Evolutionary conservation across 1,140 invertebrate genomes (phyloP), one percentile per base, ranked within the genome.

Genomic region (Listronotus oregonensis): DNA sequence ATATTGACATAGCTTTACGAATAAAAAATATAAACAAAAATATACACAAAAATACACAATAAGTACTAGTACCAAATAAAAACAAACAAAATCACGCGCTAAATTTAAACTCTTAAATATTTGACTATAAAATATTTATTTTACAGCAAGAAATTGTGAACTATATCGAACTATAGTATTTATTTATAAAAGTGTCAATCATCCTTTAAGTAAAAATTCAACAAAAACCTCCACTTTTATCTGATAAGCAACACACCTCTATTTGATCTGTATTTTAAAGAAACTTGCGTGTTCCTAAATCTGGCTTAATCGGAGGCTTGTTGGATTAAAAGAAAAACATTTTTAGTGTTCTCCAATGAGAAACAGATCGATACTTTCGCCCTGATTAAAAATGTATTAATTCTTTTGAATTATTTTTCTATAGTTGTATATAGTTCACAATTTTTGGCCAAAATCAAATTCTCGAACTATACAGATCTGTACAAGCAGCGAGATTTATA

Each of bases 1-100:
- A 57, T 65, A 65, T 65, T 65, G 63, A 65, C 63, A 58, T 65
- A 65, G 54, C 61, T 52, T 65, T 46, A 65, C 15, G 27, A 65
- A 65, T 51, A 40, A 58, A 65, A 64, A 50, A 43, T 58, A 65
- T 56, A 52, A 65, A 65, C 63, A 65, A 65, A 65, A 59, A 59
- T 44, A 44, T 65, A 17, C 50, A 64, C 62, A 64, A 57, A 64
- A 64, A 64, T 64, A 64, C 62, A 64, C 62, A 40, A 55, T 64
- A 51, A 61, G 47, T 61, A 54, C 27, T 14, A 56, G 51, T 64
- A 64, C 62, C 18, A 27, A 64, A 57, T 56, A 39, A 49, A 57
- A 64, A 64, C 3, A 47, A 62, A 32, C 12, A 62, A 64, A 64
- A 64, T 64, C 62, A 64, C 63, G 55, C 52, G 32, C 54, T 58